A percentile compares a stretch with the other conserved stretches of the same genome.
Evolutionary conservation across 2,113 vertebrate species (phyloP).

Genomic region (Apodemus speciosus): DNA sequence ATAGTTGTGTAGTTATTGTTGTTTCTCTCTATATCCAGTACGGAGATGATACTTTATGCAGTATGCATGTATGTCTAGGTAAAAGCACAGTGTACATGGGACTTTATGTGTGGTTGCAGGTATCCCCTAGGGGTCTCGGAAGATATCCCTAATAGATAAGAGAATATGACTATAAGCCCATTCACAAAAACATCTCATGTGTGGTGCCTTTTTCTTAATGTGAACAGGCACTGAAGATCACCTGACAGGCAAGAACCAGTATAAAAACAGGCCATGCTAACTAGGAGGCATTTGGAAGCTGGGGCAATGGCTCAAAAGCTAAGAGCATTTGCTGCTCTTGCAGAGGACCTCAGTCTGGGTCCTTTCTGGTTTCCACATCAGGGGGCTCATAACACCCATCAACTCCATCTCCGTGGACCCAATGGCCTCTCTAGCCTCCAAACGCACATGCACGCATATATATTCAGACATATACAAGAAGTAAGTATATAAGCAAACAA

Average conservation of each 20-base stretch:
- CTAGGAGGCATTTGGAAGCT: background rate
- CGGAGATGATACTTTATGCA: background rate
- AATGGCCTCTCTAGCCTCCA: background rate
- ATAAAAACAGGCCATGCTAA: background rate
- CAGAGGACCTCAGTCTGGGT: background rate
- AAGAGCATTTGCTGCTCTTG: background rate
- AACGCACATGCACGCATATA: background rate
- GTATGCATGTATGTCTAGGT: background rate
- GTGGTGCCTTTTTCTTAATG: background rate
- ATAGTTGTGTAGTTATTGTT: background rate
- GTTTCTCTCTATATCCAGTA: background rate
- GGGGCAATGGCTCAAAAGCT: background rate
- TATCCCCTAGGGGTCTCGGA: background rate
- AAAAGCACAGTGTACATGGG: background rate
- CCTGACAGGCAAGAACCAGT: background rate
- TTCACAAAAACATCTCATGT: background rate
- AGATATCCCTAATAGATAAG: background rate
- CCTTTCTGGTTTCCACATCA: background rate
- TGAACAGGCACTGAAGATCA: background rate
- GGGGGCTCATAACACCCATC: background rate
- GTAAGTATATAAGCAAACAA: background rate
- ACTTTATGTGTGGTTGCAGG: background rate
- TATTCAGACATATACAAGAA: background rate
- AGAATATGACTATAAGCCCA: background rate
- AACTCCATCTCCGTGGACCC: background rate